Evolutionary conservation across 92 coral and sea anemone genomes (phyloP), one percentile per base, ranked within the genome.

Genomic region (Paramuricea clavata): DNA sequence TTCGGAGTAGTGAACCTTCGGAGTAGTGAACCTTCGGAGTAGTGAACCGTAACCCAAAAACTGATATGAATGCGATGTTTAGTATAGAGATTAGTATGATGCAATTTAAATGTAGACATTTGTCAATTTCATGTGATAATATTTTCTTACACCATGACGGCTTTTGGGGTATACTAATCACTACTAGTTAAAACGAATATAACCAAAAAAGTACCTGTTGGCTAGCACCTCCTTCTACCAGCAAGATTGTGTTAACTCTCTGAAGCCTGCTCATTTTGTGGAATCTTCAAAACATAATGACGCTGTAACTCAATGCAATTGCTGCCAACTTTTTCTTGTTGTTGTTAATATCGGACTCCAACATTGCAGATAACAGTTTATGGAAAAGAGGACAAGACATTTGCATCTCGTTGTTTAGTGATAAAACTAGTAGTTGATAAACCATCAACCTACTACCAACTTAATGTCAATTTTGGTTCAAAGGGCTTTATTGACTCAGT

Each of bases 191-290:
- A n/a, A n/a, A n/a, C n/a, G n/a, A n/a, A n/a, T n/a, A 39, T 39
- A 39, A 39, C 10, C 10, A 39, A 39, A 4, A 39, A 4, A 47
- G 3, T 43, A 87, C 87, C 91, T 82, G 86, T 74, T 73, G 64
- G 62, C 65, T 81, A 1, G 91, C 91, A 54, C 83, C 70, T 74
- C 91, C 91, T 15, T 34, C 60, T 3, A 33, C 23, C 16, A 82
- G 77, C 59, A 82, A 33, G 61, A 88, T 87, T 15, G 87, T 87
- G 67, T 82, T 74, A 2, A 81, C 56, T 74, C 91, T 72, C 32
- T 88, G 87, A 3, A 88, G 41, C 12, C 68, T 85, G 78, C 87
- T 81, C 64, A 88, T 36, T 35, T 88, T 83, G 10, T 82, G 82
- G 31, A 26, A 88, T 61, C 83, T 22, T 6, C 50, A 26, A 39